These are phyloP conservation scores for Bos taurus DNA, from an alignment of 2,113 vertebrate species.

Conservation along the genomic window DNA sequence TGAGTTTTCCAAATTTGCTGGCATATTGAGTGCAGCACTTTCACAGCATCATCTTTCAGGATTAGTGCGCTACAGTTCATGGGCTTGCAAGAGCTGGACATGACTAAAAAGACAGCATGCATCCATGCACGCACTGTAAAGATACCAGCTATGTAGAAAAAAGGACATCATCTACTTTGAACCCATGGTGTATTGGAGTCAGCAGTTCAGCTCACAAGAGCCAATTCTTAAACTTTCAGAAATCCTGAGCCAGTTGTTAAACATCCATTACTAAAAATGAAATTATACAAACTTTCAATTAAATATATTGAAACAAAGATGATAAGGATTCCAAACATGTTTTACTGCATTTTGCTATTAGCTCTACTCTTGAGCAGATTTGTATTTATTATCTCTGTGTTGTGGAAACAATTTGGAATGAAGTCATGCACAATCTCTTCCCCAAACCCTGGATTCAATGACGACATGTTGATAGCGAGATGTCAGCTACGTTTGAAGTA, in stretches of 20 bases:
- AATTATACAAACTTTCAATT: background rate
- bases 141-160: background rate
- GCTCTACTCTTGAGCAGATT: background rate
- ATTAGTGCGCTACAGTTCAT: background rate
- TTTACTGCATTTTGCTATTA: background rate
- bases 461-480: background rate
- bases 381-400: background rate
- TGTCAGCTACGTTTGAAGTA: background rate
- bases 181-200: background rate
- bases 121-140: background rate
- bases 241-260: background rate
- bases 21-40: background rate
- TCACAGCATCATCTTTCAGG: background rate
- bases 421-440: background rate
- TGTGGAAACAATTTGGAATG: background rate
- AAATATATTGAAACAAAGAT: constrained; percentile 14
- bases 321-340: background rate
- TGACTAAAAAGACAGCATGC: background rate
- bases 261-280: constrained; percentile 7
- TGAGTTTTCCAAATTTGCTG: background rate
- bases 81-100: background rate
- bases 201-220: background rate
- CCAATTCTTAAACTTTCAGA: background rate
- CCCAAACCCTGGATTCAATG: background rate
- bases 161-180: background rate